phyloP scores from a whole-genome alignment of 2,113 vertebrate genomes.

The Xerus inauris region DNA sequence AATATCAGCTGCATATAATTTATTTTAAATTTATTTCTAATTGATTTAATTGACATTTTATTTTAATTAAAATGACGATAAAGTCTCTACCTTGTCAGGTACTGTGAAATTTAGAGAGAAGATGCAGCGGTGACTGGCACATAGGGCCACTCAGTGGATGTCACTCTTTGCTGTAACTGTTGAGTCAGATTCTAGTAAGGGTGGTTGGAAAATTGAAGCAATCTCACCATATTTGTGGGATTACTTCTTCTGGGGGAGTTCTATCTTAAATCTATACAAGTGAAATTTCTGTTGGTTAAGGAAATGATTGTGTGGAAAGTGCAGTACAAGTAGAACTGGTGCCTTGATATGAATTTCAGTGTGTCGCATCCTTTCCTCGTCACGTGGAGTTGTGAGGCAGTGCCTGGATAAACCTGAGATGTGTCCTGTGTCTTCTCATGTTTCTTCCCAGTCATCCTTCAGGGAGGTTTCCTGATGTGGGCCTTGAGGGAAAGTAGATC shows the following conservation, averaged over 20 bases:
- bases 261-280: neutral
- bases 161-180: neutral
- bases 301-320: neutral
- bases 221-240: neutral
- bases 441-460: neutral
- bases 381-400: neutral
- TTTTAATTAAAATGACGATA: neutral
- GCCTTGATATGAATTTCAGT: neutral
- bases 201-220: neutral
- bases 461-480: neutral
- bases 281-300: neutral
- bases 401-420: neutral
- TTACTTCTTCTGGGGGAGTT: neutral
- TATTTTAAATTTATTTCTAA: slow-evolving; percentile 22
- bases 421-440: neutral
- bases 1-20: neutral
- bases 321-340: neutral
- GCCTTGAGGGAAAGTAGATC: neutral
- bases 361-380: neutral
- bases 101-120: slow-evolving; percentile 4
- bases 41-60: slow-evolving; percentile 21
- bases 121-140: neutral
- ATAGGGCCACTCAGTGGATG: neutral
- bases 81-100: neutral
- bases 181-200: neutral